These are phyloP conservation scores for Bradypus variegatus DNA, from an alignment of 2,797 vertebrate species.

Conservation along the genomic window DNA sequence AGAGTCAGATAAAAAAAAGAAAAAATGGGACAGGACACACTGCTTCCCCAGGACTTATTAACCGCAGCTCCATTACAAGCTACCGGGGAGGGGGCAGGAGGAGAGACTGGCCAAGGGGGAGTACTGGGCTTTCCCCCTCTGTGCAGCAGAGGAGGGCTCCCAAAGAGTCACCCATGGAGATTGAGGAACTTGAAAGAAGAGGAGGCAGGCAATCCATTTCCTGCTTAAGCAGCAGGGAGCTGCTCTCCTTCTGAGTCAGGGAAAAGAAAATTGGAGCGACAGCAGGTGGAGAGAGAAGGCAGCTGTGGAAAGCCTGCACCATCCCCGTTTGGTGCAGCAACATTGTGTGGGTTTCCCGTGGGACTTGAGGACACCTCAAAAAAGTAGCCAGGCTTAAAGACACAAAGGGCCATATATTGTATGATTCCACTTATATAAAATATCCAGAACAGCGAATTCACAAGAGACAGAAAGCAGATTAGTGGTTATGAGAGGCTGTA, in stretches of 20 bases:
- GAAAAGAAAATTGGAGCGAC: not conserved
- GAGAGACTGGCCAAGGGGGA: rapidly evolving
- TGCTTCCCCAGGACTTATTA: not conserved
- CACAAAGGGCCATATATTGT: not conserved
- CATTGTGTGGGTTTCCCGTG: not conserved
- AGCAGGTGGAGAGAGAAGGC: not conserved
- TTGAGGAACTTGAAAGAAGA: not conserved
- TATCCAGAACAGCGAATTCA: not conserved
- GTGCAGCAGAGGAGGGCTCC: not conserved
- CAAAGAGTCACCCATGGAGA: not conserved
- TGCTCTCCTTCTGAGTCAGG: not conserved
- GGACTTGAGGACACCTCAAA: not conserved
- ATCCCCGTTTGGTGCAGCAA: not conserved
- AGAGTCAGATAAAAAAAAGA: too few species aligned
- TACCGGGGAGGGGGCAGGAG: not conserved
- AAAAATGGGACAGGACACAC: not conserved
- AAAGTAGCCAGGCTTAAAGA: not conserved
- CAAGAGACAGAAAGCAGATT: not conserved
- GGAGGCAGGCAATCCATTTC: not conserved
- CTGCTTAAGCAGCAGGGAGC: not conserved
- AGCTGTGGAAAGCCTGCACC: not conserved
- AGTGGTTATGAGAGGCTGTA: not conserved
- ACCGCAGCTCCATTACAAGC: not conserved
- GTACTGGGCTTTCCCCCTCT: not conserved
- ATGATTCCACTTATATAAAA: not conserved